Base-by-base conservation (phyloP, 2,888 invertebrate genomes). In the Matsumyia berberina region DNA sequence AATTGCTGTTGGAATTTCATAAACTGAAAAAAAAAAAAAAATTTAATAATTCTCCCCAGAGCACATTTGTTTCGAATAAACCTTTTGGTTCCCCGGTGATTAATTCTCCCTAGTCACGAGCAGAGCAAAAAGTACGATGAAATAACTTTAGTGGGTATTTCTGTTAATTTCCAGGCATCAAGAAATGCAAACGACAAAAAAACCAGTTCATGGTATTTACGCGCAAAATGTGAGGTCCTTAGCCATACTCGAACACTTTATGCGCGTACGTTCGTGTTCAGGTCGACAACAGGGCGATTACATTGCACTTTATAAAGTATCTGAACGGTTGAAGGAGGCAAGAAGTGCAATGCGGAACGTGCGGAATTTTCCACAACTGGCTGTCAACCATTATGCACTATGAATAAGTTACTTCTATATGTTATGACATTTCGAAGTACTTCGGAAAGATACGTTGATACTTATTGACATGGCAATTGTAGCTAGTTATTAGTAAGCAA, bases 71-170 rank as follows among this genome's bases (percentile, higher is more conserved):
- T 70, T 64, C n/a, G 62, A 70, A 46, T 67, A 78, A 70, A 64
- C 78, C 62, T 70, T 78, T 70, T 78, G 78, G 49, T 78, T 55
- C 49, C 33, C 12, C 11, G 33, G 44, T 78, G 78, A 78, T 78
- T 70, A 62, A 78, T 70, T 57, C 35, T 42, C 31, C 39, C 55
- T 33, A 57, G 70, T 78, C 78, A 78, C 78, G 78, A 78, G 37
- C 76, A 77, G 42, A 46, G n/a, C 42, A 53, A 67, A 24, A 69
- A 31, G 24, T 62, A 46, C 70, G 24, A 39, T 17, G 77, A 55
- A 70, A 62, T 67, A 24, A 42, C 67, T 31, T 6, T 31, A 55
- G 67, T 53, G 42, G 53, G 44, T 33, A 67, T 55, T 67, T 33
- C 42, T 42, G 39, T 33, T 55, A 55, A 55, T 67, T 12, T 55